Base-by-base conservation (phyloP, 37 sponge, comb jelly and placozoan genomes). In the Oscarella lobularis region DNA sequence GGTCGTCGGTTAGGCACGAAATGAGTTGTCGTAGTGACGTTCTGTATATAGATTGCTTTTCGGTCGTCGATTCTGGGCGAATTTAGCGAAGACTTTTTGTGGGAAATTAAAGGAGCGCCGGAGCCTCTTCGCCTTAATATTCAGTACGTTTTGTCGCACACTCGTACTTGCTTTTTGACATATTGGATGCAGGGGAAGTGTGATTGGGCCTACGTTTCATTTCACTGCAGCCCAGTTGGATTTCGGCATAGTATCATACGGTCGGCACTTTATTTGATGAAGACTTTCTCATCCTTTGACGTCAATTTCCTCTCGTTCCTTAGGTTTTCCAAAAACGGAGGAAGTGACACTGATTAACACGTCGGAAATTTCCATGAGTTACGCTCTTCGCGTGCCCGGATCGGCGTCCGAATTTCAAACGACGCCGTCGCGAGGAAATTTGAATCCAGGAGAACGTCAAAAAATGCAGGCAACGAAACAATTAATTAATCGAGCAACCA, bases 141-240 rank as follows among this genome's bases (percentile, higher is more conserved):
- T 35, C 4, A 0, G 0, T n/a, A n/a, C n/a, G n/a, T n/a, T n/a
- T n/a, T n/a, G n/a, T n/a, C n/a, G n/a, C n/a, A n/a, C n/a, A n/a
- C n/a, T n/a, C n/a, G n/a, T n/a, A n/a, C n/a, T n/a, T n/a, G n/a
- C n/a, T n/a, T n/a, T n/a, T n/a, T n/a, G n/a, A n/a, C n/a, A n/a
- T n/a, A n/a, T n/a, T n/a, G n/a, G n/a, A n/a, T n/a, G n/a, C 78
- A 85, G 79, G 67, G 92, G 96, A 0, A 74, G 37, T 2, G 96
- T 95, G 38, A 91, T 95, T 73, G 92, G 92, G 9, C 98, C 98
- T 33, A 97, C 98, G 20, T 97, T 97, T 81, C 86, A 79, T 60
- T 90, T 97, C 41, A 79, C 87, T 75, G 78, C 67, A 0, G n/a
- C 82, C 38, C 54, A 75, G 20, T 76, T 97, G 48, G 81, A 89